Evolutionary conservation across 2,888 invertebrate genomes (phyloP).

Genomic region (Aphidius colemani): DNA sequence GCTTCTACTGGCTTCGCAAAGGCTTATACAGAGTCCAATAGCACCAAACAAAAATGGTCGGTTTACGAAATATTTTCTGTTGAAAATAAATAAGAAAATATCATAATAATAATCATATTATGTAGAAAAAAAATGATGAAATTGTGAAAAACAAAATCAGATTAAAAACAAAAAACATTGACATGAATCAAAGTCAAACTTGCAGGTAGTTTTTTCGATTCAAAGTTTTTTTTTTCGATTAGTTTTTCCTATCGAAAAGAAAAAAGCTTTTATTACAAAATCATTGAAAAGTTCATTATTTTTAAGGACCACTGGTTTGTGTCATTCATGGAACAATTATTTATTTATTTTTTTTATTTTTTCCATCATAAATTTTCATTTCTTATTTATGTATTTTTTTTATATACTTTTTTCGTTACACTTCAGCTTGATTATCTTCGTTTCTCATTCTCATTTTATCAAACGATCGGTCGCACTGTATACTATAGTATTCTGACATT

Average conservation of each 20-base stretch:
- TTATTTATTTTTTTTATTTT: constrained; percentile 15
- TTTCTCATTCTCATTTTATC: neutral
- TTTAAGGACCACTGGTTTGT: constrained; percentile 25
- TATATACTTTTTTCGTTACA: constrained; percentile 20
- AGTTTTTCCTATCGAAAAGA: neutral
- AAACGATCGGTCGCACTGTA: too few relatives aligned
- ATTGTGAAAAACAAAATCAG: neutral
- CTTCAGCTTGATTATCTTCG: constrained; percentile 35
- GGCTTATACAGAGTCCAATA: constrained; percentile 50
- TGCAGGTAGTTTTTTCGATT: constrained; percentile 2
- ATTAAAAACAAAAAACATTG: neutral
- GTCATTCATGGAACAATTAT: constrained; percentile 18
- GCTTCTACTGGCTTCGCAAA: constrained; percentile 53
- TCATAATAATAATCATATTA: neutral
- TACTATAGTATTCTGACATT: neutral
- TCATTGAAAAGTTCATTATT: constrained; percentile 28
- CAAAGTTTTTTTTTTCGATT: neutral
- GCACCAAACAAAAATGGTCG: constrained; percentile 54
- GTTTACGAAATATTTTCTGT: constrained; percentile 34
- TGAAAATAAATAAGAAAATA: constrained; percentile 27
- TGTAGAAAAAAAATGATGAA: neutral
- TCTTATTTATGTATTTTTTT: constrained; percentile 11
- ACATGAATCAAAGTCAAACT: constrained; percentile 9
- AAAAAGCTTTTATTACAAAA: constrained; percentile 24
- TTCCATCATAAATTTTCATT: constrained; percentile 7